Conservation (phyloP, 2,113 vertebrate genomes). For the Larimichthys polyactis region DNA sequence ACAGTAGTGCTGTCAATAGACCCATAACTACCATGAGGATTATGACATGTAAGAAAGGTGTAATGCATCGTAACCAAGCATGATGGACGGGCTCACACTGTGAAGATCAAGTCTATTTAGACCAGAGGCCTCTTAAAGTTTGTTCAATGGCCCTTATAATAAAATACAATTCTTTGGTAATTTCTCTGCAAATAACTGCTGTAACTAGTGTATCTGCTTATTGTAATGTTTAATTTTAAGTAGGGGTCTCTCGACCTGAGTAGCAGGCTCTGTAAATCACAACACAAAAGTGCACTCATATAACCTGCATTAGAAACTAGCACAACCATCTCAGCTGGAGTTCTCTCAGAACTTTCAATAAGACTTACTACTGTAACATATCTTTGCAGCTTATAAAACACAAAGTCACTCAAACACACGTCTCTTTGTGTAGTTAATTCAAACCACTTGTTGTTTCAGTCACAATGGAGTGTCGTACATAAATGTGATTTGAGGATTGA, state of each 20-base stretch:
- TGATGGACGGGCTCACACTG: too few relatives aligned
- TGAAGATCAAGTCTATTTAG: too few relatives aligned
- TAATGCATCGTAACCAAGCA: too few relatives aligned
- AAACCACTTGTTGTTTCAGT: slow-evolving; percentile 37
- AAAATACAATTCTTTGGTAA: neutral
- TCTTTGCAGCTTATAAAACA: slow-evolving; percentile 31
- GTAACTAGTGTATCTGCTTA: neutral
- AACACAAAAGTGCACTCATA: neutral
- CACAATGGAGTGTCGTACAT: neutral
- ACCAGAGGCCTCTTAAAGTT: too few relatives aligned
- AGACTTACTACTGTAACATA: neutral
- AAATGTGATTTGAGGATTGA: slow-evolving; percentile 2
- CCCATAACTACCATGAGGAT: too few relatives aligned
- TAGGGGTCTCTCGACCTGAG: neutral
- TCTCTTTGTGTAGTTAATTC: slow-evolving; percentile 9
- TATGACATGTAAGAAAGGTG: too few relatives aligned
- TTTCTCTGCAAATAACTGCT: neutral
- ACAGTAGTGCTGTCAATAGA: too few relatives aligned
- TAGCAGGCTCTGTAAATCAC: neutral
- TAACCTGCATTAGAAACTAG: neutral
- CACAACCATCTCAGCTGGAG: neutral
- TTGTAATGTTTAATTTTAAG: neutral
- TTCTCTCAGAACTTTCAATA: neutral
- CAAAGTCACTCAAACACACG: slow-evolving; percentile 15
- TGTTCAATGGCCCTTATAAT: neutral